These are phyloP conservation scores for Chydorus sphaericus DNA, from an alignment of 2,888 invertebrate species.

Conservation along the genomic window DNA sequence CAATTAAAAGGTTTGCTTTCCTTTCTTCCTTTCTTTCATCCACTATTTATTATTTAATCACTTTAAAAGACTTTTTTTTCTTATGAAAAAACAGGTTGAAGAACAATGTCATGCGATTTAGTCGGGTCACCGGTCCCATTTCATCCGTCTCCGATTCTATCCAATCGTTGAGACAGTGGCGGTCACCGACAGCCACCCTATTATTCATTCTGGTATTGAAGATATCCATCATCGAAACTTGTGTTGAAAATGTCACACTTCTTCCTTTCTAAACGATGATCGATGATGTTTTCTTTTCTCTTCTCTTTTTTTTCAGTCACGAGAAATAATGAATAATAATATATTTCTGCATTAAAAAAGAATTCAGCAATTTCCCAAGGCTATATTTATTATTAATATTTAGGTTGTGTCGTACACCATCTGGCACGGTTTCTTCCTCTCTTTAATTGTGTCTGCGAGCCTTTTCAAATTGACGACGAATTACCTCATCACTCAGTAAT, in stretches of 20 bases:
- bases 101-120: constrained; percentile 19
- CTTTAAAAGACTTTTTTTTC: too few relatives aligned
- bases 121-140: constrained; percentile 17
- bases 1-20: constrained; percentile 16
- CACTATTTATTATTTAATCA: too few relatives aligned
- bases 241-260: constrained; percentile 12
- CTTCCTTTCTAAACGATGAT: background rate
- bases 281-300: background rate
- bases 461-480: constrained; percentile 17
- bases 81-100: constrained; percentile 16
- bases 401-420: constrained; percentile 15
- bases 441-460: constrained; percentile 14
- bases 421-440: constrained; percentile 16
- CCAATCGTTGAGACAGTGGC: constrained; percentile 16
- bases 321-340: background rate
- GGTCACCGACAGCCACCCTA: constrained; percentile 18
- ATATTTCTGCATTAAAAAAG: background rate
- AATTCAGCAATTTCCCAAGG: background rate
- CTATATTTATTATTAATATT: constrained; percentile 8
- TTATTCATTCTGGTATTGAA: constrained; percentile 17
- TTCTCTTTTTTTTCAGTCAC: background rate
- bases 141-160: constrained; percentile 16
- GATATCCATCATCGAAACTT: too few relatives aligned
- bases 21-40: background rate
- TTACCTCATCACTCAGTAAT: constrained; percentile 15